Base-by-base conservation (phyloP, 2,113 vertebrate genomes). In the Siniperca knerii region DNA sequence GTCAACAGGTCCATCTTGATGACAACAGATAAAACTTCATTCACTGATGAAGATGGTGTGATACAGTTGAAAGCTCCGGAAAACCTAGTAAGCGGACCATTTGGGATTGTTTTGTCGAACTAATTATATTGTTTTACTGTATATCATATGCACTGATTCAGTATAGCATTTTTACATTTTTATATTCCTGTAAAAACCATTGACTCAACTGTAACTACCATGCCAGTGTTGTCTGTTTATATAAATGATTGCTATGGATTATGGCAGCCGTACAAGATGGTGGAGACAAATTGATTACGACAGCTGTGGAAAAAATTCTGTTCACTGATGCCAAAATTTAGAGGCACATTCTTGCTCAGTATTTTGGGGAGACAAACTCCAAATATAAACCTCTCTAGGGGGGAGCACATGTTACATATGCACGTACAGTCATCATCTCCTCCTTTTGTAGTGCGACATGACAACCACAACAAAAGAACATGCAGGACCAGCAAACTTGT, bases 271-370 rank as follows among this genome's bases (percentile, higher is more conserved):
- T 55, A 52, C 61, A 75, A 70, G 64, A 55, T 12, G 29, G 61
- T 50, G 20, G 52, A 90, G 77, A 81, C 79, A 87, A 86, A 90
- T 88, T 85, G 80, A 89, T 50, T 71, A 67, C 78, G 88, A 87
- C 81, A 85, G 87, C 85, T 84, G 84, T 87, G 89, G 91, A 87
- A 92, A 92, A 87, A 75, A 79, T 78, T 66, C 25, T 64, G 29
- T 76, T 85, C 50, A 58, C 55, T 25, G 52, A 79, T 85, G 81
- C 83, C 70, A 87, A 89, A 87, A 78, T 86, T 70, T 57, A 60
- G 52, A 84, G 55, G 55, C 81, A 65, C 85, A 87, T 87, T 92
- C 69, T 83, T 88, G 40, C 74, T 72, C 25, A 65, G 70, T 84
- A 75, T 89, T 91, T 87, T 88, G 40, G 52, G 72, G 52, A 72